These are phyloP conservation scores for Platycercus adscitus DNA, from an alignment of 2,113 vertebrate genomes.

Conservation along the genomic window DNA sequence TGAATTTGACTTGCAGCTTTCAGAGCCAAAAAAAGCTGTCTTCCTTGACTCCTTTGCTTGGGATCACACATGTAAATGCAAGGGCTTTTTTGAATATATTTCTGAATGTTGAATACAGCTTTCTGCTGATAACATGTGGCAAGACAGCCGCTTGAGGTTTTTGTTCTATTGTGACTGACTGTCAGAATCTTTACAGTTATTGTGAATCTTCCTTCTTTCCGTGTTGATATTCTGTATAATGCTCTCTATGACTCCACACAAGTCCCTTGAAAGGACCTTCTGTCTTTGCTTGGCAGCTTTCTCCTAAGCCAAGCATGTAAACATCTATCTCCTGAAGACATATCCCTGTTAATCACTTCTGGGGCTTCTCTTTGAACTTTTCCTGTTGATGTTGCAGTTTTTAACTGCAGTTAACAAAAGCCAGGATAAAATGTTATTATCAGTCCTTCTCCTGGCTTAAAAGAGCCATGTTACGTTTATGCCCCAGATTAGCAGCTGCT, in stretches of 20 bases:
- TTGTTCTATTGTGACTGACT: neutral
- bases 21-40: neutral
- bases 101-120: neutral
- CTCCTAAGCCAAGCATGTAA: neutral
- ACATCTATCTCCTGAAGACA: slow-evolving; percentile 9
- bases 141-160: neutral
- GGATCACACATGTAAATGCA: neutral
- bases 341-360: slow-evolving; percentile 19
- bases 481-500: slow-evolving; percentile 23
- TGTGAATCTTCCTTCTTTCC: neutral
- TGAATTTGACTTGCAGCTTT: neutral
- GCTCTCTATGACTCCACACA: neutral
- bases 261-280: neutral
- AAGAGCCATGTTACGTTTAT: neutral
- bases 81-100: neutral
- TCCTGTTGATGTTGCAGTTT: neutral
- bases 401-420: slow-evolving; percentile 38
- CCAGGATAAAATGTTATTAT: slow-evolving; percentile 29
- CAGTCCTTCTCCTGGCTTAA: neutral
- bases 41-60: neutral
- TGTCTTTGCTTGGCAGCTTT: slow-evolving; percentile 6
- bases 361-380: slow-evolving; percentile 21
- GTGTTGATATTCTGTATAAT: neutral
- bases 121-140: neutral
- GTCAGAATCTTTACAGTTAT: neutral